Conservation (phyloP, 1,140 invertebrate genomes). For the Drosophila busckii region DNA sequence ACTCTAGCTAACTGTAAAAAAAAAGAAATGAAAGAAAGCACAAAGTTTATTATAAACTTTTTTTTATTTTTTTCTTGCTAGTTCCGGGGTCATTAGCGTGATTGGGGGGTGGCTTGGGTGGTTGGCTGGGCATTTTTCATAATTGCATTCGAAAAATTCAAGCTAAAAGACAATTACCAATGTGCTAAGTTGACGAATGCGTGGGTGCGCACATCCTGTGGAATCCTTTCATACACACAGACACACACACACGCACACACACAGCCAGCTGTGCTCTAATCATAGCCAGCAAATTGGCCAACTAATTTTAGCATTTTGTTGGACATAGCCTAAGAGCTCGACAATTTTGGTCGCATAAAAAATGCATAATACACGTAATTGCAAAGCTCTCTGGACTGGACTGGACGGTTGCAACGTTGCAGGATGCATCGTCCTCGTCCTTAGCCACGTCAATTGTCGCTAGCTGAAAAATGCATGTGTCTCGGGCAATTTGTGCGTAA, state of each 20-base stretch:
- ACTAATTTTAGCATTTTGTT: slow-evolving; percentile 27
- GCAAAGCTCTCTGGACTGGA: too few species aligned
- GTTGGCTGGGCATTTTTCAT: slow-evolving; percentile 43
- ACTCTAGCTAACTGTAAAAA: too few species aligned
- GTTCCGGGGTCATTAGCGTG: slow-evolving; percentile 20
- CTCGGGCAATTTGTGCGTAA: slow-evolving; percentile 54
- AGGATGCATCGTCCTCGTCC: too few species aligned
- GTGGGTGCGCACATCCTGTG: too few species aligned
- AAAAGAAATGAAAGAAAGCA: too few species aligned
- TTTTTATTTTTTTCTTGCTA: neutral
- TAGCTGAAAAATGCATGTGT: slow-evolving; percentile 45
- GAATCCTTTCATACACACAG: neutral
- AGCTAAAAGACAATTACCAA: slow-evolving; percentile 44
- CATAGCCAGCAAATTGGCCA: slow-evolving; percentile 31
- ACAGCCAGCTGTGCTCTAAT: slow-evolving; percentile 20
- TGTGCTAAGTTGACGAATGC: slow-evolving; percentile 74
- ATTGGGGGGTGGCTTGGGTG: neutral
- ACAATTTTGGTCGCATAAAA: slow-evolving; percentile 61
- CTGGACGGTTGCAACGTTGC: too few species aligned
- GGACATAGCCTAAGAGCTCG: slow-evolving; percentile 3
- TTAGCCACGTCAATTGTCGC: neutral
- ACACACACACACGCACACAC: slow-evolving; percentile 3
- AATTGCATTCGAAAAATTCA: slow-evolving; percentile 60
- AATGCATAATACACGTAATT: slow-evolving; percentile 52
- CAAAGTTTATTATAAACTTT: neutral